Conservation (phyloP, 2,797 vertebrate species). For the Amniataba percoides region DNA sequence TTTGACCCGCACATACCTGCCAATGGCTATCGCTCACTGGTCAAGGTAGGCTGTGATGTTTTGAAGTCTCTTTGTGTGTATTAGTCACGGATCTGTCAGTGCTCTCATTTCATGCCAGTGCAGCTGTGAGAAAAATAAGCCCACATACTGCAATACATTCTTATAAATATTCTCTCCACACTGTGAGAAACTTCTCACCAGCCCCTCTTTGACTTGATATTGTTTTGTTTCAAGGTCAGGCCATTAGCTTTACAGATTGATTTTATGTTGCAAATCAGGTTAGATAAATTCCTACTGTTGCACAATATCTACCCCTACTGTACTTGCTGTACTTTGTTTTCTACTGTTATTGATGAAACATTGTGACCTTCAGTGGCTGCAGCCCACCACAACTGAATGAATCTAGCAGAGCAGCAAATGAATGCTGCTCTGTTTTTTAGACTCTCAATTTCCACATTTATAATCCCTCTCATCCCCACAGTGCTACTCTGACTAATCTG, state of each 20-base stretch:
- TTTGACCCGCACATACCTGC: constrained; percentile 91
- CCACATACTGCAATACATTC: constrained; percentile 13
- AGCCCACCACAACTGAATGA: constrained; percentile 52
- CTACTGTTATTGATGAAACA: constrained; percentile 70
- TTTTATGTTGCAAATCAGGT: constrained; percentile 68
- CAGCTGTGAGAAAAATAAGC: constrained; percentile 36
- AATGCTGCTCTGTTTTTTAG: constrained; percentile 58
- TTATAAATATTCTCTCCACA: constrained; percentile 60
- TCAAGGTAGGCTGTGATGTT: constrained; percentile 84
- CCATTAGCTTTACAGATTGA: constrained; percentile 75
- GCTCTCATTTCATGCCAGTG: constrained; percentile 17
- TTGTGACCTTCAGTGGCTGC: constrained; percentile 62
- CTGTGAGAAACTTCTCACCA: constrained; percentile 50
- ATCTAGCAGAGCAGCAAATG: constrained; percentile 52
- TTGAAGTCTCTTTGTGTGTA: constrained; percentile 10
- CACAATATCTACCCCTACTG: constrained; percentile 47
- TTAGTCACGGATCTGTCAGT: constrained; percentile 13
- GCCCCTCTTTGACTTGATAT: constrained; percentile 51
- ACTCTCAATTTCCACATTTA: constrained; percentile 61
- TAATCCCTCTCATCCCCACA: constrained; percentile 65
- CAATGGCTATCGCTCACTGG: constrained; percentile 94
- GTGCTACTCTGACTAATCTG: constrained; percentile 57
- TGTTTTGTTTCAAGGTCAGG: constrained; percentile 72
- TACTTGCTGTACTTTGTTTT: constrained; percentile 68
- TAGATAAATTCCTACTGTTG: constrained; percentile 60